These are phyloP conservation scores for Hemitrygon akajei DNA, from an alignment of 2,797 vertebrate genomes.

Conservation along the genomic window DNA sequence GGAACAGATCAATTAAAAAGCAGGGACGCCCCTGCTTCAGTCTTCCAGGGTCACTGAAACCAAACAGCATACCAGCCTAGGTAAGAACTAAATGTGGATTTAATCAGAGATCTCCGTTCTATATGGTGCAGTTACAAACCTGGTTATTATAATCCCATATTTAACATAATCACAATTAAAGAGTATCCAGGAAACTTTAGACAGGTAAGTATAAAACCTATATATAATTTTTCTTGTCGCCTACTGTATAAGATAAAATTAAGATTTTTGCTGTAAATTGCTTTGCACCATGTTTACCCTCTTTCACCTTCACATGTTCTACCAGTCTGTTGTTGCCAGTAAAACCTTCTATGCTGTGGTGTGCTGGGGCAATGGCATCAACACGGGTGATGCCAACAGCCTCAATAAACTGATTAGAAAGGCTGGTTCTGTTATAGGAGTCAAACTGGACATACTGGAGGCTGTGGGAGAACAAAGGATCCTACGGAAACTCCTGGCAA, in stretches of 20 bases:
- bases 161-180: not conserved
- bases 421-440: no score
- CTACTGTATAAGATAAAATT: not conserved
- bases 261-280: not conserved
- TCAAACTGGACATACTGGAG: no score
- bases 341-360: no score
- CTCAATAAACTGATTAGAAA: no score
- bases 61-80: not conserved
- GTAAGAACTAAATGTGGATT: not conserved
- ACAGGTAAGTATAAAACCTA: not conserved
- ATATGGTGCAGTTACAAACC: not conserved
- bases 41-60: not conserved
- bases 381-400: no score
- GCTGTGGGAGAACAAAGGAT: no score
- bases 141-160: not conserved
- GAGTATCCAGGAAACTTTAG: not conserved
- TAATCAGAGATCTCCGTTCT: not conserved
- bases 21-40: not conserved
- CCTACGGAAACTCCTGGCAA: no score
- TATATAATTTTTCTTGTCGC: not conserved
- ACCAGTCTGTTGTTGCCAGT: no score
- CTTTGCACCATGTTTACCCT: not conserved
- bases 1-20: not conserved
- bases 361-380: no score
- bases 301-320: no score